Percentiles rank a stretch among this genome's conserved stretches.
Conservation (phyloP, 2,888 invertebrate species). For the Euzetes globulus region DNA sequence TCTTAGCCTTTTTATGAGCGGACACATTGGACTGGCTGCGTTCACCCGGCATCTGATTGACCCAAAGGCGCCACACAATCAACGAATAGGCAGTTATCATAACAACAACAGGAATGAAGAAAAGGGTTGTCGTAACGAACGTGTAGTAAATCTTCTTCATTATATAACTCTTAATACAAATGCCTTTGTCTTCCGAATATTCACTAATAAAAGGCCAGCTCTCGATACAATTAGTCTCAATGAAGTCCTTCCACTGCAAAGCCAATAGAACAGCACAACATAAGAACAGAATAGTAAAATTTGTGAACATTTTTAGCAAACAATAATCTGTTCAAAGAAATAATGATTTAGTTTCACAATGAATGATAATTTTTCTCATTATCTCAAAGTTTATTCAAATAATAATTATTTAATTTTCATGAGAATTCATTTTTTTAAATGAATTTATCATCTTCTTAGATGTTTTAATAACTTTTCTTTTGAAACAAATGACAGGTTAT, state of each 20-base stretch:
- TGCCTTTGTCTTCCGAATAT: conserved; percentile 37
- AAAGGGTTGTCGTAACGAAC: conserved; percentile 48
- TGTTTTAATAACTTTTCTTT: too few species aligned
- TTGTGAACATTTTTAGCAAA: neutral
- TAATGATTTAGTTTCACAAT: too few species aligned
- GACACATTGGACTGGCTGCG: conserved; percentile 45
- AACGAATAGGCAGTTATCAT: conserved; percentile 49
- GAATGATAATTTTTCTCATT: too few species aligned
- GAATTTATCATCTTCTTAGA: too few species aligned
- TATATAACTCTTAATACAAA: conserved; percentile 42
- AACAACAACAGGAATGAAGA: conserved; percentile 49
- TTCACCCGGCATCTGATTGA: conserved; percentile 48
- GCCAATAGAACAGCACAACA: too few species aligned
- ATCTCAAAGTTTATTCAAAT: too few species aligned
- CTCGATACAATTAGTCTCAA: conserved; percentile 48
- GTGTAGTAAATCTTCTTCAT: conserved; percentile 44
- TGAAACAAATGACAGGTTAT: too few species aligned
- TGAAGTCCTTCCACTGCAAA: conserved; percentile 46
- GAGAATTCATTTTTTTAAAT: too few species aligned
- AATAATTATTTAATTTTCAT: too few species aligned
- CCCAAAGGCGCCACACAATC: conserved; percentile 50
- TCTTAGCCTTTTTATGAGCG: conserved; percentile 44
- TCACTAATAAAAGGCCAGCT: conserved; percentile 42
- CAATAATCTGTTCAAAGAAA: too few species aligned
- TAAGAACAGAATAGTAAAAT: neutral